Percentiles rank a stretch among this genome's conserved stretches.
Evolutionary conservation across 2,888 invertebrate genomes (phyloP).

Genomic region (Drosophila silvestris): DNA sequence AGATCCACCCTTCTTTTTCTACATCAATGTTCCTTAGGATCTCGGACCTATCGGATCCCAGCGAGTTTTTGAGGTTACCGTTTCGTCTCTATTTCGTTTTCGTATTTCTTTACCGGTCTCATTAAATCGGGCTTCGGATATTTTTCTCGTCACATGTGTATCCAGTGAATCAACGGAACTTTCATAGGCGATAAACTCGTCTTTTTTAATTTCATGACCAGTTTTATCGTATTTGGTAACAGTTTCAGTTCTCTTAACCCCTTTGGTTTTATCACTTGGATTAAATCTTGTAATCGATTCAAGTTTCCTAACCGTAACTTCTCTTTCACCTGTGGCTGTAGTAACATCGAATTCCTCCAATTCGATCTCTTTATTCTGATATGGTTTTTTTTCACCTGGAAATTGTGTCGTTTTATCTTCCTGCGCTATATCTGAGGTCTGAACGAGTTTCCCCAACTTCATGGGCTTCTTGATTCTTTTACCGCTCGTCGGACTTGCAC

Average conservation of each 20-base stretch:
- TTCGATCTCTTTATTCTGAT: background rate
- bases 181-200: background rate
- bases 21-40: background rate
- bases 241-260: background rate
- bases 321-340: slow-evolving; percentile 8
- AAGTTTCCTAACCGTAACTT: background rate
- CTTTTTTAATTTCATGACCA: background rate
- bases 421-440: background rate
- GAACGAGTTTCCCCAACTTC: slow-evolving; percentile 2
- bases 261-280: background rate
- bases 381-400: background rate
- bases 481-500: too few species aligned
- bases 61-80: rapidly evolving
- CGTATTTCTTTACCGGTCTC: background rate
- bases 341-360: background rate
- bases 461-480: background rate
- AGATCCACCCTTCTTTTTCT: background rate
- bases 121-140: background rate
- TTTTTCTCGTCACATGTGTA: background rate
- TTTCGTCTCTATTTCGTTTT: slow-evolving; percentile 1
- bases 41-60: background rate
- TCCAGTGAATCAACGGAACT: background rate
- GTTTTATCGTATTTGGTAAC: background rate
- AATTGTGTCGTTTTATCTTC: slow-evolving; percentile 24
- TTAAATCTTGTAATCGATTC: background rate